A percentile compares a stretch with the other conserved stretches of the same genome.
Conservation (phyloP, 2,888 invertebrate genomes). For the Palloptera scutellata region DNA sequence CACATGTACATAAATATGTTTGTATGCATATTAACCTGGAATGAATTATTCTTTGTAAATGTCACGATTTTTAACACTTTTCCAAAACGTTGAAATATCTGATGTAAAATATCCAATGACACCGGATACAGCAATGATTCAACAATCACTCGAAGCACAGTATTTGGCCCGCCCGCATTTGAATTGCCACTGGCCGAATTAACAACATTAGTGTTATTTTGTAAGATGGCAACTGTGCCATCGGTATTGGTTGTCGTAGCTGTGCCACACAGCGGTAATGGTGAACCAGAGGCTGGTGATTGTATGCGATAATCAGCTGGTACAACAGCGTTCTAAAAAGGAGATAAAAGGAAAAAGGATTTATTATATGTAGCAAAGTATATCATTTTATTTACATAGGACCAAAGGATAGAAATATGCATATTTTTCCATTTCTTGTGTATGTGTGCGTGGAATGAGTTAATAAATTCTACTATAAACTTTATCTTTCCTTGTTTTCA, state of each 20-base stretch:
- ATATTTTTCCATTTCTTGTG: too few species aligned
- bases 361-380: constrained; percentile 10
- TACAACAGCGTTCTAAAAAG: constrained; percentile 82
- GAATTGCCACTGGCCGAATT: constrained; percentile 65
- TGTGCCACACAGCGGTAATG: constrained; percentile 70
- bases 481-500: too few species aligned
- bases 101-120: constrained; percentile 94
- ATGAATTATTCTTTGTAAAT: constrained; percentile 97
- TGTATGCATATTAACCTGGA: constrained; percentile 58
- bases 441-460: too few species aligned
- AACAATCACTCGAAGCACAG: constrained; percentile 96
- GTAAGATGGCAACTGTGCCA: constrained; percentile 63
- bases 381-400: neutral
- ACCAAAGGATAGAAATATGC: too few species aligned
- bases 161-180: constrained; percentile 82
- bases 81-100: constrained; percentile 98
- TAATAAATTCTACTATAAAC: too few species aligned
- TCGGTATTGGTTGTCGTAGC: constrained; percentile 59
- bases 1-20: neutral
- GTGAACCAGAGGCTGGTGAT: constrained; percentile 71
- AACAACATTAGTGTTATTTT: constrained; percentile 61
- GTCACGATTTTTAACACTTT: constrained; percentile 99
- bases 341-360: constrained; percentile 35
- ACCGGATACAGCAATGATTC: constrained; percentile 99
- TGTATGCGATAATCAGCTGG: constrained; percentile 78